Evolutionary conservation across 2,113 vertebrate genomes (phyloP), one percentile per base, ranked within the genome.

Genomic region (Heterotis niloticus): DNA sequence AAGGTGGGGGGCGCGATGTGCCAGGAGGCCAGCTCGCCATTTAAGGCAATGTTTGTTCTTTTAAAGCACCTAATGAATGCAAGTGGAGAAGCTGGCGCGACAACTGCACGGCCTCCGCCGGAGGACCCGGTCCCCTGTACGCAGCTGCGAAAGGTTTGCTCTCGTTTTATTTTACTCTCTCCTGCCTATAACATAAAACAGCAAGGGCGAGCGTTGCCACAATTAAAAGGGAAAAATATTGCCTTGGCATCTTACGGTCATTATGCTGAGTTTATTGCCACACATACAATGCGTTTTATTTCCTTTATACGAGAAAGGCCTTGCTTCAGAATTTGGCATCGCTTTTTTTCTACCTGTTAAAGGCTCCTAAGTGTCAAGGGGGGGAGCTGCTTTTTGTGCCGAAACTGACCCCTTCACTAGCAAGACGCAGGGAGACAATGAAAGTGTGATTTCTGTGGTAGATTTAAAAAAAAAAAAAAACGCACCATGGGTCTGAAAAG

Each of bases 41-140:
- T 88, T 93, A 91, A 92, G 92, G 92, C 84, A 90, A 92, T 91
- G 90, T 91, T 92, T 93, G 88, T 62, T 72, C 90, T 87, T 88
- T 88, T 89, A 88, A 88, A 87, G 87, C 83, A 65, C 68, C 84
- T 92, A 93, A 92, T 92, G 90, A 92, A 87, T 91, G 88, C 90
- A 90, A 87, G 88, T 90, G 88, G 87, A 82, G 82, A 86, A 82
- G 88, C 87, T 91, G 90, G 90, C 90, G 90, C 88, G 51, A 84
- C 54, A 87, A 88, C 87, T 90, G 82, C 86, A 77, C 86, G 83
- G 84, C 82, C 81, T 85, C 83, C 84, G 88, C 90, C 89, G 81
- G 82, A 78, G 90, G 90, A 89, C 84, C 85, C 86, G 86, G 91
- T 92, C 90, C 89, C 83, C 87, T 89, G 83, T 81, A 84, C 77